Evolutionary conservation across 2,888 invertebrate species (phyloP), one percentile per base, ranked within the genome.

Genomic region (Luffia ferchaultella): DNA sequence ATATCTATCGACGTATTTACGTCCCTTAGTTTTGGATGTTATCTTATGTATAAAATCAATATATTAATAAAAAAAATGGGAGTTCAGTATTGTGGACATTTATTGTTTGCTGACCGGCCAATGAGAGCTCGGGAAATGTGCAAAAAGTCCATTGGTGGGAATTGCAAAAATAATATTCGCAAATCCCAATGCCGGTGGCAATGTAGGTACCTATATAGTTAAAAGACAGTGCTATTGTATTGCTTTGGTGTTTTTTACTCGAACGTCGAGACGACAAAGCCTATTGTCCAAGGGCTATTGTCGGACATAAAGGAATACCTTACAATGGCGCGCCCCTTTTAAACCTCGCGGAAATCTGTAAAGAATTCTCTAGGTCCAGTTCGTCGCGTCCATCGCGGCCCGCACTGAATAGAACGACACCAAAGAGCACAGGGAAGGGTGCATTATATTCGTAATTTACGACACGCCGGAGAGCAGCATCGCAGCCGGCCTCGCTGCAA

Each of bases 91-190:
- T n/a, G n/a, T n/a, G n/a, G n/a, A n/a, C n/a, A n/a, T n/a, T n/a
- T n/a, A n/a, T n/a, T n/a, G n/a, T n/a, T n/a, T n/a, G n/a, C n/a
- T n/a, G n/a, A 16, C 52, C 60, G 58, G 63, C 83, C 83, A 83
- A 83, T 83, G 67, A 66, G 62, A 61, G 58, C 55, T 55, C 62
- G 51, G 46, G 54, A 20, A 46, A 18, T 46, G 62, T 60, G 71
- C 70, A 60, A 72, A 71, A 68, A 67, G 63, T 62, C 61, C 60
- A 50, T 50, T 63, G 73, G 82, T 79, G 78, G 80, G 80, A 7
- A 12, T 77, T 79, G 82, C 82, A 72, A 82, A 83, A 75, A 80
- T 71, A 58, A 76, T 78, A 68, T 82, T 79, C 58, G 82, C 79
- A 70, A 76, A 62, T 60, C n/a, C n/a, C 57, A 16, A 12, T 42